These are phyloP conservation scores for Columba guinea DNA, from an alignment of 2,797 vertebrate genomes.

Conservation along the genomic window DNA sequence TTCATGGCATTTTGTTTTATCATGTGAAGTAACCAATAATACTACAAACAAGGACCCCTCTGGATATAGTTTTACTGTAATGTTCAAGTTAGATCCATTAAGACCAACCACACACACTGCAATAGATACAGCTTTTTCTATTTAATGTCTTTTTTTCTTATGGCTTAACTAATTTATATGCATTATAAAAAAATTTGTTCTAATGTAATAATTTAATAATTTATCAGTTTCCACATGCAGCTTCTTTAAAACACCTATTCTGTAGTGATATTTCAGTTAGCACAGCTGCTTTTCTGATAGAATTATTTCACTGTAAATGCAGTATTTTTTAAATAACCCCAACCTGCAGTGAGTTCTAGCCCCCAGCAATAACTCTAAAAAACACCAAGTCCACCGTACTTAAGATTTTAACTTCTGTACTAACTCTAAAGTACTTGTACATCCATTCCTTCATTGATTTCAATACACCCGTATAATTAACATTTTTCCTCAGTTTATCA, in stretches of 20 bases:
- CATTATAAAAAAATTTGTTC: background rate
- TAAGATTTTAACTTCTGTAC: background rate
- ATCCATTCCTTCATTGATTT: background rate
- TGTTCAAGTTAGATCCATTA: background rate
- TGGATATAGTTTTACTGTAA: background rate
- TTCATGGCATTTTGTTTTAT: background rate
- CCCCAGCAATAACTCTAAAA: background rate
- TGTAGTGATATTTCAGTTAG: background rate
- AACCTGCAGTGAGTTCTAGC: background rate
- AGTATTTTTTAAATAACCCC: background rate
- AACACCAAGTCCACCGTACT: rapidly evolving
- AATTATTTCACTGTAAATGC: background rate
- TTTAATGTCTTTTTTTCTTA: background rate
- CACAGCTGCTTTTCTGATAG: background rate
- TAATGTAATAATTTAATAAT: conserved; percentile 3
- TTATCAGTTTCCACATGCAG: background rate
- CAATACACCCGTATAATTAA: background rate
- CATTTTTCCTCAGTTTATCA: background rate
- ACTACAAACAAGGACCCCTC: background rate
- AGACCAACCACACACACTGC: rapidly evolving
- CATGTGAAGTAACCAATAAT: background rate
- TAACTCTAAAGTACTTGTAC: background rate
- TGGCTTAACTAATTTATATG: background rate
- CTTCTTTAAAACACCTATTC: background rate
- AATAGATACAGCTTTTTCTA: background rate